Evolutionary conservation across 2,888 invertebrate genomes (phyloP), one percentile per base, ranked within the genome.

Genomic region (Lordiphosa andalusiaca): DNA sequence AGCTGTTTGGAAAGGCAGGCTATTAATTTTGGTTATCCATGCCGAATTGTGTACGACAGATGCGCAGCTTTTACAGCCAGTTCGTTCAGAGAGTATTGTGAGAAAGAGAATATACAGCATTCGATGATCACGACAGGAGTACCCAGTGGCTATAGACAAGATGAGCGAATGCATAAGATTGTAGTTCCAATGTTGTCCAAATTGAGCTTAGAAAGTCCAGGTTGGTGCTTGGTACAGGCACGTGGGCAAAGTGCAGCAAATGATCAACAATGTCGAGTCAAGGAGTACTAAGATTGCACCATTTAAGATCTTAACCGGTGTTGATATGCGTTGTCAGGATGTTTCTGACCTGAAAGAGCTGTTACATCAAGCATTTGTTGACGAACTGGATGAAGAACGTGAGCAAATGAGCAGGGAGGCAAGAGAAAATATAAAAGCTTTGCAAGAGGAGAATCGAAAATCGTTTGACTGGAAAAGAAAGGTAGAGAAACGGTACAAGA

Each of bases 101-200:
- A 54, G 6, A 33, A 39, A 3, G 25, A 33, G 16, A 39, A 35
- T 3, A 55, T 60, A 10, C 38, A 51, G 13, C 51, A 53, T 40
- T 35, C 44, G 12, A 19, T 59, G 36, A 50, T 59, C 6, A 16
- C 49, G 5, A 53, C 48, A 6, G 47, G 58, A 12, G 53, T 48
- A 23, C 35, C 42, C 3, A 21, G 42, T 12, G 42, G 42, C 1
- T 42, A 55, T 6, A 38, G 54, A 3, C 48, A 41, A 36, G 36
- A 48, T 10, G 55, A 42, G 6, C 13, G 57, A 10, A 58, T 58
- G n/a, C 42, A 54, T 30, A 54, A 36, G 16, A 60, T 55, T 7
- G 50, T 55, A 6, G 30, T 54, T 2, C 46, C 44, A 7, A 50
- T 60, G 50, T 30, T 49, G 25, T 39, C 54, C 3, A 54, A 50